phyloP scores from a whole-genome alignment of 1,140 invertebrate species.

The Lasioglossum albipes region DNA sequence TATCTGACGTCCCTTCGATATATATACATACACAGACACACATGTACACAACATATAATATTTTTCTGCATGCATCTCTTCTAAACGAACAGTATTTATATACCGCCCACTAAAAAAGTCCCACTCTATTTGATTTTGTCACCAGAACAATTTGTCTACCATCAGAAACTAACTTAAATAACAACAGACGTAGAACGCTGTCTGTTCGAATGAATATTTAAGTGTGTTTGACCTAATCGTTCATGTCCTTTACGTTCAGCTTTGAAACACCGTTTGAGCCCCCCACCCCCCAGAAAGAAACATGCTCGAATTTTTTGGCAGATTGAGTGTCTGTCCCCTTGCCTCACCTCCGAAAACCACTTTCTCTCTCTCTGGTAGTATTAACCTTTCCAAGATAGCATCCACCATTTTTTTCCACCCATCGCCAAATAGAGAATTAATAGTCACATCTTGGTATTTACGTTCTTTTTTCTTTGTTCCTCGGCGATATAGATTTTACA shows the following conservation, averaged over 20 bases:
- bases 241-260: conserved; percentile 43
- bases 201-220: conserved; percentile 38
- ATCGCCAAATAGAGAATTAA: neutral
- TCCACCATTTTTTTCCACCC: neutral
- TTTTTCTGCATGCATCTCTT: conserved; percentile 64
- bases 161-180: conserved; percentile 42
- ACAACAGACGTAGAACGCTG: conserved; percentile 47
- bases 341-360: no score
- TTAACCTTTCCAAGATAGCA: conserved; percentile 24
- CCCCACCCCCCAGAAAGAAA: neutral
- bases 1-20: conserved; percentile 59
- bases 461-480: conserved; percentile 14
- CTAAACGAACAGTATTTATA: conserved; percentile 24
- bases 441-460: neutral
- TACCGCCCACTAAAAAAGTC: neutral
- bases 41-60: conserved; percentile 11
- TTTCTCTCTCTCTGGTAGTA: neutral
- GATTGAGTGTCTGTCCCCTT: conserved; percentile 8
- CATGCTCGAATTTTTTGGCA: conserved; percentile 12
- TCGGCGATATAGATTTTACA: conserved; percentile 19
- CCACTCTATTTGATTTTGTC: conserved; percentile 36
- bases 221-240: conserved; percentile 54
- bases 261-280: conserved; percentile 14
- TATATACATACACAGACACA: conserved; percentile 28
- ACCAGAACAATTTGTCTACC: neutral